Percentiles rank a stretch among this genome's conserved stretches.
Conservation (phyloP, 2,888 invertebrate genomes). For the Morpho helenor region DNA sequence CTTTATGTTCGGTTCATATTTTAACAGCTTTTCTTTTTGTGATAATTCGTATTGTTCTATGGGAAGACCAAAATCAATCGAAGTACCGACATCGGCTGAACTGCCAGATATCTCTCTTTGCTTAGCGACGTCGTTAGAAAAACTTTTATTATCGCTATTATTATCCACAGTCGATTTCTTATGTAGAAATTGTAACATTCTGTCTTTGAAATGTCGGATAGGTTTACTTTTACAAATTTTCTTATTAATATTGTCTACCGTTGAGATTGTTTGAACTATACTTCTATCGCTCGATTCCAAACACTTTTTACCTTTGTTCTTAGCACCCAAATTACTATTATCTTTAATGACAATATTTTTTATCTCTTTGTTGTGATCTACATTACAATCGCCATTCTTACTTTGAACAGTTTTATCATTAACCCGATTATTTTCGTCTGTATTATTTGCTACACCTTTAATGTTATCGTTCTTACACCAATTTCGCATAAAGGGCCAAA, state of each 20-base stretch:
- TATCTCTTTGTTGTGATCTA: not conserved
- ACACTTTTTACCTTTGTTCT: not conserved
- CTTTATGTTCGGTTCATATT: constrained; percentile 11
- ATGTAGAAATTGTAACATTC: constrained; percentile 50
- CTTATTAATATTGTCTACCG: not conserved
- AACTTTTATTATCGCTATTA: constrained; percentile 12
- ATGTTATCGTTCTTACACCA: constrained; percentile 37
- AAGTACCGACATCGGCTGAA: constrained; percentile 6
- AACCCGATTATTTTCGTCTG: not conserved
- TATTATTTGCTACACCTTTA: constrained; percentile 13
- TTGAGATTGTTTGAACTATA: not conserved
- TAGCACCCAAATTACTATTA: not conserved
- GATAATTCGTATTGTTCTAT: not conserved
- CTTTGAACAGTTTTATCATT: not conserved
- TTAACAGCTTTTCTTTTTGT: constrained; percentile 4
- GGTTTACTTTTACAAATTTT: constrained; percentile 34
- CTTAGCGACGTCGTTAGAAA: constrained; percentile 1
- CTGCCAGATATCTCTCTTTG: not conserved
- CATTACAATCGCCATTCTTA: not conserved
- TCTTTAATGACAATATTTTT: not conserved
- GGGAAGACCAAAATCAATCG: not conserved
- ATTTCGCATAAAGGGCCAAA: constrained; percentile 63
- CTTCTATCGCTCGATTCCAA: not conserved
- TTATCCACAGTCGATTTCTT: constrained; percentile 38
- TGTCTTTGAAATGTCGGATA: constrained; percentile 47